Percentiles rank a stretch among this genome's conserved stretches.
Evolutionary conservation across 2,797 vertebrate species (phyloP).

Genomic region (Tadarida brasiliensis): DNA sequence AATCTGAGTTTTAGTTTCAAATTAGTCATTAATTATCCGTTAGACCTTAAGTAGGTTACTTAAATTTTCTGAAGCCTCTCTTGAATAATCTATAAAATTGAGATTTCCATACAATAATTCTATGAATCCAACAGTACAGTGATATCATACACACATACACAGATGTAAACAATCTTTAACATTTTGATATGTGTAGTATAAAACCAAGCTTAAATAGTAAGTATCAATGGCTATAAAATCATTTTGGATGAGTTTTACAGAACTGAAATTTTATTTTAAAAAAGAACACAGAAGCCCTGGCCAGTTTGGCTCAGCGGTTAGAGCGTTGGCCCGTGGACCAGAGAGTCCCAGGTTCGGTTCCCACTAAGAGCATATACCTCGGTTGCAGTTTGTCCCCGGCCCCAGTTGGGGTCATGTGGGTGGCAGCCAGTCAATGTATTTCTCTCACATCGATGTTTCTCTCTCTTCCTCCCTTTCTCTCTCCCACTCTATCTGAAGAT

Average conservation of each 20-base stretch:
- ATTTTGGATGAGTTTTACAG: conserved; percentile 47
- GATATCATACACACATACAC: not conserved
- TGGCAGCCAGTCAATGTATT: too few species aligned
- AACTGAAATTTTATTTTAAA: conserved; percentile 44
- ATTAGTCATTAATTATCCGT: conserved; percentile 48
- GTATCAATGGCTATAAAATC: conserved; percentile 6
- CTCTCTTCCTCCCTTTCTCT: too few species aligned
- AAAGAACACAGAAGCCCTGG: conserved; percentile 24
- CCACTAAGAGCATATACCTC: too few species aligned
- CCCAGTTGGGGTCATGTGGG: too few species aligned
- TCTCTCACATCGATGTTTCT: too few species aligned
- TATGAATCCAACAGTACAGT: not conserved
- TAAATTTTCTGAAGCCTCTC: conserved; percentile 48
- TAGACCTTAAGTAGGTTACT: conserved; percentile 8
- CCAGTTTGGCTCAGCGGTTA: too few species aligned
- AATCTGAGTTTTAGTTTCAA: conserved; percentile 60
- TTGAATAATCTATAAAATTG: conserved; percentile 61
- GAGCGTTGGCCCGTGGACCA: too few species aligned
- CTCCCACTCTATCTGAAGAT: too few species aligned
- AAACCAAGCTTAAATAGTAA: conserved; percentile 23
- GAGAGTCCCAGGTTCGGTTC: too few species aligned
- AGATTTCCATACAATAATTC: not conserved
- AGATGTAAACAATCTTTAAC: not conserved
- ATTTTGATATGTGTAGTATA: not conserved
- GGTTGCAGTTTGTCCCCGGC: too few species aligned